Percentiles rank a stretch among this genome's conserved stretches.
These are phyloP conservation scores for Oenanthe oenanthe DNA, from an alignment of 2,113 vertebrate genomes.

Conservation along the genomic window DNA sequence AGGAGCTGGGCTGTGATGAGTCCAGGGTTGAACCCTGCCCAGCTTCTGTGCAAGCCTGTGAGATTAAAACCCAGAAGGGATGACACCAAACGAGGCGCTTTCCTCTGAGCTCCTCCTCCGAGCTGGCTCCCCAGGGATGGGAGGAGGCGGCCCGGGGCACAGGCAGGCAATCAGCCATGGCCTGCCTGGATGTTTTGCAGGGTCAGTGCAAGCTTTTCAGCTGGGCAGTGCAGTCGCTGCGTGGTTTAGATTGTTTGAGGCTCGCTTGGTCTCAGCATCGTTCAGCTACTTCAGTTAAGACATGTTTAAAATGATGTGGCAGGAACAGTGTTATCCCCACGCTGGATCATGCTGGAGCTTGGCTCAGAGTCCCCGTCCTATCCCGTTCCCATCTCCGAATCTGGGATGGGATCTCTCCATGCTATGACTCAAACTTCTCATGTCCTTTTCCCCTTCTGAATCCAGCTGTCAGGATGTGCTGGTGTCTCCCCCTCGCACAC, in stretches of 20 bases:
- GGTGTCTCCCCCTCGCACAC: conserved; percentile 45
- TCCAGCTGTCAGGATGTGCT: conserved; percentile 59
- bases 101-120: background rate
- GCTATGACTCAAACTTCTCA: conserved; percentile 62
- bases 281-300: conserved; percentile 9
- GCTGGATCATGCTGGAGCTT: conserved; percentile 26
- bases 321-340: conserved; percentile 1
- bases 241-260: background rate
- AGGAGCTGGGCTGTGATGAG: background rate
- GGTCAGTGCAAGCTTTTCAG: background rate
- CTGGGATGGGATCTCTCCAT: conserved; percentile 37
- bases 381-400: conserved; percentile 9
- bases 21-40: background rate
- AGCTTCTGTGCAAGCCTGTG: background rate
- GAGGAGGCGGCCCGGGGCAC: background rate
- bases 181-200: background rate
- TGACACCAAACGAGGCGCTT: background rate
- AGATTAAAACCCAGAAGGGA: background rate
- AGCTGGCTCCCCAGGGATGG: background rate
- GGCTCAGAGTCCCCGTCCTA: background rate
- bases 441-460: conserved; percentile 62
- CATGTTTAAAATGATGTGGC: conserved; percentile 17
- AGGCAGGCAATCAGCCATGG: background rate
- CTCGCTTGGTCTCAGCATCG: background rate
- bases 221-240: background rate